Evolutionary conservation across 2,797 vertebrate species (phyloP).

Genomic region (Xerus rutilus): DNA sequence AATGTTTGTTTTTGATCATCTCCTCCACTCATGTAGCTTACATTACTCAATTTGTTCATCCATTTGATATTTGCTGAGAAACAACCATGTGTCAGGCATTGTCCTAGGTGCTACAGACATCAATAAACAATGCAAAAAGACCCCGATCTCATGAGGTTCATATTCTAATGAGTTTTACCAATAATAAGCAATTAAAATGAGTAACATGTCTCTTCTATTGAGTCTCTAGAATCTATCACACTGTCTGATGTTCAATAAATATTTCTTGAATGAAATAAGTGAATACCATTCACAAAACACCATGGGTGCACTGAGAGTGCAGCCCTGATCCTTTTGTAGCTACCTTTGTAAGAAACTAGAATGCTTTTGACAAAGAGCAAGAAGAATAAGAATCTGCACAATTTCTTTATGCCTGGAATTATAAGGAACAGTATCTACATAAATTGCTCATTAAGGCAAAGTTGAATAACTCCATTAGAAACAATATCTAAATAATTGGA

Average conservation of each 20-base stretch:
- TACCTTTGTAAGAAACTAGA: not conserved
- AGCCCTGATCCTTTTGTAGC: not conserved
- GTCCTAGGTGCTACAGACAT: not conserved
- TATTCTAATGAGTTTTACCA: not conserved
- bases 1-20: not conserved
- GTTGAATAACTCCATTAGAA: not conserved
- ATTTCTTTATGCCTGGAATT: not conserved
- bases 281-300: not conserved
- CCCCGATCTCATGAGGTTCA: not conserved
- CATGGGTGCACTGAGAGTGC: not conserved
- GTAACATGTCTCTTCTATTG: not conserved
- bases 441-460: constrained; percentile 13
- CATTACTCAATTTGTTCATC: not conserved
- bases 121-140: not conserved
- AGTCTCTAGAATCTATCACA: not conserved
- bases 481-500: not conserved
- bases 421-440: not conserved
- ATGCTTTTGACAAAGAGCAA: not conserved
- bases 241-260: not conserved
- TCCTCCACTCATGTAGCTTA: not conserved
- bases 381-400: not conserved
- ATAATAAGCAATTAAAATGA: not conserved
- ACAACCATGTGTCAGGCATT: not conserved
- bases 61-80: not conserved
- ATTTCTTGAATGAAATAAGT: not conserved